A percentile compares a stretch with the other conserved stretches of the same genome.
phyloP scores from a whole-genome alignment of 1,140 invertebrate species.

The Thaumatotibia leucotreta region DNA sequence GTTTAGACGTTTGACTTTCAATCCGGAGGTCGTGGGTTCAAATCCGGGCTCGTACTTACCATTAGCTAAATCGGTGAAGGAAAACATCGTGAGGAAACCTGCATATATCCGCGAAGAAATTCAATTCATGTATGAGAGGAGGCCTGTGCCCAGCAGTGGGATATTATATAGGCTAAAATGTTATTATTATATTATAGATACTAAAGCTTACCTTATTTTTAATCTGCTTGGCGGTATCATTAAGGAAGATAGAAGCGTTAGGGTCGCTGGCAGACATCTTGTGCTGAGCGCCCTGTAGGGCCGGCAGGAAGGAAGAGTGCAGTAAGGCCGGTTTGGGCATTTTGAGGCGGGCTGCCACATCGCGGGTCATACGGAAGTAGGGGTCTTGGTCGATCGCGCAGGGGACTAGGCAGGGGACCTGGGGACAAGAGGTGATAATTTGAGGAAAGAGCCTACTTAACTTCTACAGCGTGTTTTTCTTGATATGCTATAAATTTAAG shows the following conservation, averaged over 20 bases:
- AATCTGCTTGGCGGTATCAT: constrained; percentile 96
- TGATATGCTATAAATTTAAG: too few relatives aligned
- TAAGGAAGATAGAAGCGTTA: constrained; percentile 96
- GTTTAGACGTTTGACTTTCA: too few relatives aligned
- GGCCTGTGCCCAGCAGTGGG: too few relatives aligned
- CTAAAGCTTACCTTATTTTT: constrained; percentile 92
- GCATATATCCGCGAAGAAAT: too few relatives aligned
- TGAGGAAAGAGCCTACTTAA: background rate
- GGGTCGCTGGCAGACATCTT: constrained; percentile 99
- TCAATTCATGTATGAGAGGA: too few relatives aligned
- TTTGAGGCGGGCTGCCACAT: constrained; percentile 94
- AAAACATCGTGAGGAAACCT: too few relatives aligned
- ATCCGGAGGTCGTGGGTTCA: too few relatives aligned
- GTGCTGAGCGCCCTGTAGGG: constrained; percentile 95
- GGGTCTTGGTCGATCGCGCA: constrained; percentile 99
- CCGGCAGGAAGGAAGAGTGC: constrained; percentile 97
- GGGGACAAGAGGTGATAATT: constrained; percentile 10
- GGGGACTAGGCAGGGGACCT: constrained; percentile 93
- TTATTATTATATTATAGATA: too few relatives aligned
- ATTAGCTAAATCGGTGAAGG: too few relatives aligned
- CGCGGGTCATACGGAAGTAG: constrained; percentile 98
- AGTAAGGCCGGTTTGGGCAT: constrained; percentile 95
- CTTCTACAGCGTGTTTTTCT: too few relatives aligned
- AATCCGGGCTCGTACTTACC: too few relatives aligned
- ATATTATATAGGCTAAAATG: too few relatives aligned